Conservation (phyloP, 2,113 vertebrate species). For the Helogale parvula region DNA sequence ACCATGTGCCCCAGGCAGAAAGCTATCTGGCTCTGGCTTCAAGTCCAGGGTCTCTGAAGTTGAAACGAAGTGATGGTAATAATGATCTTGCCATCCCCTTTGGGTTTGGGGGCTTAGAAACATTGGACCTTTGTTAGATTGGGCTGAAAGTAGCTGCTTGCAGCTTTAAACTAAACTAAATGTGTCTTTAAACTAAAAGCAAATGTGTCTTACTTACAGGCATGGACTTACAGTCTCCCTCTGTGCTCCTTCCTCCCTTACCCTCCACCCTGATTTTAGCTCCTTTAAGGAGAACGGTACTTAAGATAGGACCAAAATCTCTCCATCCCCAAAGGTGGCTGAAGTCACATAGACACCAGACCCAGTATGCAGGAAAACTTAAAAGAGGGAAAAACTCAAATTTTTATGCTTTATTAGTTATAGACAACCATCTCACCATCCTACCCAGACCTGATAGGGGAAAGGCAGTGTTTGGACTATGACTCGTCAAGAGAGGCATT, state of each 20-base stretch:
- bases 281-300: not conserved
- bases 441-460: not conserved
- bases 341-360: not conserved
- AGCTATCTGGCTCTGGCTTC: not conserved
- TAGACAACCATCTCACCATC: not conserved
- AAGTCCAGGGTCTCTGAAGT: not conserved
- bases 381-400: not conserved
- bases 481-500: not conserved
- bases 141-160: not conserved
- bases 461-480: not conserved
- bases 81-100: not conserved
- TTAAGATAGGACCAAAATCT: not conserved
- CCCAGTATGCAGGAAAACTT: not conserved
- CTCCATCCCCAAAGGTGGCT: not conserved
- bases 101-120: not conserved
- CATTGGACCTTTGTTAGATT: not conserved
- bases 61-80: not conserved
- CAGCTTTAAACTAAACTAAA: not conserved
- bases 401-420: not conserved
- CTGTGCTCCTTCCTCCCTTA: not conserved
- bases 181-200: not conserved
- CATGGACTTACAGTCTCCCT: not conserved
- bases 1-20: not conserved
- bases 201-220: not conserved
- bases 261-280: not conserved